Evolutionary conservation across 1,140 invertebrate genomes (phyloP), one percentile per base, ranked within the genome.

Genomic region (Scaptomyza hsui): DNA sequence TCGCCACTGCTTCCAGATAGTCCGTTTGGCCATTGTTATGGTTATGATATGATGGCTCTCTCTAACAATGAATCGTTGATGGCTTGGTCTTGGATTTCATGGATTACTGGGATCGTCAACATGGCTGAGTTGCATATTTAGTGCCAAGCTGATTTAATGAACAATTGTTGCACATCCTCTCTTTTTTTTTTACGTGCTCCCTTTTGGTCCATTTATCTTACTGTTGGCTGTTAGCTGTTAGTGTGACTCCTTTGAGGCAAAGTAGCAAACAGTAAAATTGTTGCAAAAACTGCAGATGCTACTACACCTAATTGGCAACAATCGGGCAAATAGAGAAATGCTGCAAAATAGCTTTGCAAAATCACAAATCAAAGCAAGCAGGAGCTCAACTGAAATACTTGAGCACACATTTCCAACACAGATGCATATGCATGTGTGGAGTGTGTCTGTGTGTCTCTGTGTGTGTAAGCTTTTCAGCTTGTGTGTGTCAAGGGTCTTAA

Each of bases 61-160:
- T 29, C 15, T 18, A 21, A 16, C 15, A 52, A 39, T 41, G 26
- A 32, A 55, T 53, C 12, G 59, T 19, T 39, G 59, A 41, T 7
- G 37, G 29, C n/a, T 35, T 37, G n/a, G 21, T 29, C 10, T 15
- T 48, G 21, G 32, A n/a, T 37, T 37, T 37, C 32, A 72, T 72
- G 68, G 60, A 73, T 72, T 68, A 72, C 29, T 62, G 76, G 67
- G 51, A 80, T 56, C 56, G 77, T 53, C 77, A 57, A 75, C 67
- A 65, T 9, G 32, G 12, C 32, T 47, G 56, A 45, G 26, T 39
- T 68, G 76, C 77, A 75, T 32, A 37, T 35, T 32, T 45, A 63
- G 37, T 71, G 65, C n/a, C 26, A 37, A 80, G 75, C 75, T 67
- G 67, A 67, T 75, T 68, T 75, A 21, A 26, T 26, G 12, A 65